Base-by-base conservation (phyloP, 2,888 invertebrate genomes). In the Thalpophila matura region DNA sequence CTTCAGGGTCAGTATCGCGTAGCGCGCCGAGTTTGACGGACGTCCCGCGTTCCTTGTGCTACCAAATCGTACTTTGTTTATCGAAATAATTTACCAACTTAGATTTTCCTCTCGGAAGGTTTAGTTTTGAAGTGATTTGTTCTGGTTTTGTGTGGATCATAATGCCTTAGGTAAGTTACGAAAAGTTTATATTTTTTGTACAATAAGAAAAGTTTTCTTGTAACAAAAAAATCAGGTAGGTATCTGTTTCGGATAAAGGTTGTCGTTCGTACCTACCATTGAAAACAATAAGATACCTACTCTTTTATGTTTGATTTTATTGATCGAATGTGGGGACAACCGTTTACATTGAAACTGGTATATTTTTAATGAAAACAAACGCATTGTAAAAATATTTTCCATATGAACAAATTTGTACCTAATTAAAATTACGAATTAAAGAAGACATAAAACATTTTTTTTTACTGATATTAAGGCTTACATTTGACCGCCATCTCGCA, bases 1-100 rank as follows among this genome's bases (percentile, higher is more conserved):
- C 62, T 62, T 45, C 7, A 3, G 12, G 7, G 26, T 22, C 81
- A 87, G 87, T 87, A 37, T 68, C 60, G 74, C 65, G 67, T 53
- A 59, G 61, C 66, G 66, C 79, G 74, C 63, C 77, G 66, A 9
- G 22, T 47, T 12, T 42, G 59, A 60, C 49, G 64, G 81, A 64
- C 71, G 86, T 73, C 12, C 12, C 49, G 61, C 49, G 60, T 53
- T 56, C 47, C 46, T 14, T 33, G 59, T 74, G 62, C 51, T 72
- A 14, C 10, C 6, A 63, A 14, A 57, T 50, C 16, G 62, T 63
- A 64, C 58, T 58, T 65, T n/a, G 27, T 24, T 64, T 55, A 46
- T 50, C 74, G 74, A 42, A 62, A 43, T 58, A 57, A 58, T 40
- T 53, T 47, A 29, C 24, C 22, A 59, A 72, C 45, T 74, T 66